Evolutionary conservation across 2,113 vertebrate species (phyloP).

Genomic region (Brienomyrus brachyistius): DNA sequence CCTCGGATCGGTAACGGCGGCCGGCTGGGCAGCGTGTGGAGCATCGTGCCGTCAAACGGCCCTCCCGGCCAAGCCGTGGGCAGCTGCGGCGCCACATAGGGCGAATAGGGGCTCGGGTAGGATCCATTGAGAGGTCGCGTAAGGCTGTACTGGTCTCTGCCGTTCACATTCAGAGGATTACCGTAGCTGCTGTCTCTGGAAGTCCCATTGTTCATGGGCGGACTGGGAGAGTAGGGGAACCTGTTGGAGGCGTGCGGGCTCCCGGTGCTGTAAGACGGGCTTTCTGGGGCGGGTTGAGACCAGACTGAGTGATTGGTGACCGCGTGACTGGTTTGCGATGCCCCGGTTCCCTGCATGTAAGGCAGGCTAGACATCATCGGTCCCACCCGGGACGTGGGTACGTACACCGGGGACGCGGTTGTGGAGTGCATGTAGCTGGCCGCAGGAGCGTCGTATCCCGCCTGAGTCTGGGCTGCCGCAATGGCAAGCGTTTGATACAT

Average conservation of each 20-base stretch:
- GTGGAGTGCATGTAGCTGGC: constrained; percentile 83
- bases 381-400: constrained; percentile 86
- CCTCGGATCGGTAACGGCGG: constrained; percentile 76
- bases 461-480: constrained; percentile 76
- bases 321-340: constrained; percentile 72
- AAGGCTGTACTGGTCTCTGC: constrained; percentile 86
- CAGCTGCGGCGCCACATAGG: constrained; percentile 80
- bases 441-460: constrained; percentile 78
- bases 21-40: constrained; percentile 84
- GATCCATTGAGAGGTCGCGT: constrained; percentile 76
- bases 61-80: constrained; percentile 77
- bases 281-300: constrained; percentile 68
- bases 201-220: constrained; percentile 78
- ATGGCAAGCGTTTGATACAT: constrained; percentile 95
- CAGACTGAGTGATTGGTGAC: constrained; percentile 67
- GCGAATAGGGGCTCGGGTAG: constrained; percentile 79
- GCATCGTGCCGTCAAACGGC: constrained; percentile 87
- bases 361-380: constrained; percentile 86
- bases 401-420: constrained; percentile 87
- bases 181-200: constrained; percentile 62
- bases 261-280: constrained; percentile 71
- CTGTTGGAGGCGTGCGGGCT: constrained; percentile 75
- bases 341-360: constrained; percentile 72
- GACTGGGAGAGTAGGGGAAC: constrained; percentile 83
- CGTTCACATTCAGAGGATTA: constrained; percentile 67